A percentile compares a stretch with the other conserved stretches of the same genome.
These are phyloP conservation scores for Notiomystis cincta DNA, from an alignment of 2,113 vertebrate species.

Conservation along the genomic window DNA sequence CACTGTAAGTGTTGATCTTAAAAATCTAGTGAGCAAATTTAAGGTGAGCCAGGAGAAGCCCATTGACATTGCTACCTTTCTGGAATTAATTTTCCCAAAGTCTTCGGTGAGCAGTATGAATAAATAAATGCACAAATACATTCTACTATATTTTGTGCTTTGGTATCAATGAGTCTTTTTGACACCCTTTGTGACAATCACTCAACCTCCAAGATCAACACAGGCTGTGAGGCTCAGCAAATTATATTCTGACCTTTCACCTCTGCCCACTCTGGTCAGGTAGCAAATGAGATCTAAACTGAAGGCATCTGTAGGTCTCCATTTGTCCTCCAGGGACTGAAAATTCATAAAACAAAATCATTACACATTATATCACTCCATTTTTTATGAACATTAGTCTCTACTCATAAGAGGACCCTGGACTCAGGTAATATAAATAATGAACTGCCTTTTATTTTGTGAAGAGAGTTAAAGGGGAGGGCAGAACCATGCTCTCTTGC, in stretches of 20 bases:
- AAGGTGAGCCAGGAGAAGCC: background rate
- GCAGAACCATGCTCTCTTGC: background rate
- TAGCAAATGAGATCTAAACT: conserved; percentile 46
- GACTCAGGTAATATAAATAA: conserved; percentile 74
- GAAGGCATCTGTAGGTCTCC: conserved; percentile 53
- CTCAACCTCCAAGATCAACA: background rate
- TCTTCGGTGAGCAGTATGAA: background rate
- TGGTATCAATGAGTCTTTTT: background rate
- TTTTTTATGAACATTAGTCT: conserved; percentile 69
- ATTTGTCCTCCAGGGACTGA: conserved; percentile 49
- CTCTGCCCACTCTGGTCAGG: conserved; percentile 57
- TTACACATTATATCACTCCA: conserved; percentile 68
- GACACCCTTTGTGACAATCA: conserved; percentile 13
- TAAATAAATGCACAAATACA: background rate
- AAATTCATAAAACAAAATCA: conserved; percentile 73
- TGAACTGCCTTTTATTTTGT: conserved; percentile 69
- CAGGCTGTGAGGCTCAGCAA: conserved; percentile 30
- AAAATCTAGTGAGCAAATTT: background rate
- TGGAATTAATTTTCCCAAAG: background rate
- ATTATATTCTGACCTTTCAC: conserved; percentile 53
- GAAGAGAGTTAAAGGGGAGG: conserved; percentile 22
- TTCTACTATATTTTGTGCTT: background rate
- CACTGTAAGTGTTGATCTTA: background rate
- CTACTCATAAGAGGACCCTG: conserved; percentile 63
- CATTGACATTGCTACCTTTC: background rate